These are phyloP conservation scores for Agriopis leucophaearia DNA, from an alignment of 2,888 invertebrate species.

Conservation along the genomic window DNA sequence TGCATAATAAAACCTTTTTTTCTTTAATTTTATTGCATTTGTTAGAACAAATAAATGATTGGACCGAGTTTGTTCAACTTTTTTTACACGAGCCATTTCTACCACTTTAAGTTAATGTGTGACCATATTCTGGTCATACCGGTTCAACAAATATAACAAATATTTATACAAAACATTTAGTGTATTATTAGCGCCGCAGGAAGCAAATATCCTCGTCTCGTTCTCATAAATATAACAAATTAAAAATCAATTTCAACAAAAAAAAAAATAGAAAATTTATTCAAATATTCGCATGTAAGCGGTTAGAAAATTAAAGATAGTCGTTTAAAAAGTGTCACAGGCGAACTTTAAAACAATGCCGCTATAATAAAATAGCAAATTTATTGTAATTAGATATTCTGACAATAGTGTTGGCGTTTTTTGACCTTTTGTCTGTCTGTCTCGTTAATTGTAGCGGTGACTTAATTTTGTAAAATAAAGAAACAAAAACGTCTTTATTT, in stretches of 20 bases:
- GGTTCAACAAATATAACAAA: conserved; percentile 16
- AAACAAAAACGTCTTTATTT: neutral
- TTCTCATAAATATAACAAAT: conserved; percentile 46
- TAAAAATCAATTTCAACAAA: conserved; percentile 50
- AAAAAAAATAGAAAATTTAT: conserved; percentile 43
- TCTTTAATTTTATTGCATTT: no score
- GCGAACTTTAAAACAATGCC: conserved; percentile 41
- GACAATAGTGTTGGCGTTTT: conserved; percentile 42
- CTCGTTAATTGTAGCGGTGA: conserved; percentile 16
- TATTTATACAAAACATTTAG: conserved; percentile 16
- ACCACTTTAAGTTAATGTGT: neutral
- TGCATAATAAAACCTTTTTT: no score
- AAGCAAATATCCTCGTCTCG: conserved; percentile 20
- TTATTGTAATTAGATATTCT: conserved; percentile 43
- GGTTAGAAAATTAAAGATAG: conserved; percentile 47
- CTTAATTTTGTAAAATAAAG: conserved; percentile 11
- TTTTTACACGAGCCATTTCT: neutral
- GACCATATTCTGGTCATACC: neutral
- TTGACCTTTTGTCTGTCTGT: conserved; percentile 45
- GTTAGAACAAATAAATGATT: no score
- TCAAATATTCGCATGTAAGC: conserved; percentile 48
- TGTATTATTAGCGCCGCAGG: conserved; percentile 31
- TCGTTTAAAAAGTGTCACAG: conserved; percentile 45
- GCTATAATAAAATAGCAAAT: conserved; percentile 49
- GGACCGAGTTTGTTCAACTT: neutral